Evolutionary conservation across 2,888 invertebrate genomes (phyloP).

Genomic region (Stenotaenia linearis): DNA sequence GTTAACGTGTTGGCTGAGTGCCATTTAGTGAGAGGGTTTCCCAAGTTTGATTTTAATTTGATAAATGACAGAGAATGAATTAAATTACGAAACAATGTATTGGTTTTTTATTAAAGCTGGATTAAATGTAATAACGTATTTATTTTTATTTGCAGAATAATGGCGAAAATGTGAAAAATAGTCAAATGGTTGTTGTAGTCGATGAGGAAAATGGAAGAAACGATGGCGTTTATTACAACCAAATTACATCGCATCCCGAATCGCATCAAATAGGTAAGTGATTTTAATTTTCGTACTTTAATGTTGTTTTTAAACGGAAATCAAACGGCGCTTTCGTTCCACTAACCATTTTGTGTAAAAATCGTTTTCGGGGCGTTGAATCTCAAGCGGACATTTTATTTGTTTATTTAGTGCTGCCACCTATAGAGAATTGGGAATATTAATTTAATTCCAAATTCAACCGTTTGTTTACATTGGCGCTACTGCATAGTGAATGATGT

Average conservation of each 20-base stretch:
- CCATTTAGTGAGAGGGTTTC: background rate
- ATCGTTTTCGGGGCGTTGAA: too few relatives aligned
- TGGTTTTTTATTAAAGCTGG: background rate
- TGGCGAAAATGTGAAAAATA: background rate
- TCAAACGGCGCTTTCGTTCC: too few relatives aligned
- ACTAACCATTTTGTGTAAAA: too few relatives aligned
- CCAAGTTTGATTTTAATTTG: constrained; percentile 1
- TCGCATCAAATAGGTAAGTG: background rate
- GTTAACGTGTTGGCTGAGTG: background rate
- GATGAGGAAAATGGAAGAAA: background rate
- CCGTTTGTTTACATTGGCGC: background rate
- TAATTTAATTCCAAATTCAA: background rate
- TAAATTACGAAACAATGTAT: background rate
- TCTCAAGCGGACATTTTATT: too few relatives aligned
- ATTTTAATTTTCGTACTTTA: background rate
- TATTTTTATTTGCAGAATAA: background rate
- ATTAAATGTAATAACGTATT: too few relatives aligned
- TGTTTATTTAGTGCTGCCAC: background rate
- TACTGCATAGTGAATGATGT: background rate
- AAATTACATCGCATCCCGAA: background rate
- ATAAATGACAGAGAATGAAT: background rate
- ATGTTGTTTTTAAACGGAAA: background rate
- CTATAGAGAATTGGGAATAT: background rate
- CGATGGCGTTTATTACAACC: background rate
- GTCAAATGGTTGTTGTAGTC: background rate